Evolutionary conservation across 1,140 invertebrate genomes (phyloP), one percentile per base, ranked within the genome.

Genomic region (Brachionus paranguensis): DNA sequence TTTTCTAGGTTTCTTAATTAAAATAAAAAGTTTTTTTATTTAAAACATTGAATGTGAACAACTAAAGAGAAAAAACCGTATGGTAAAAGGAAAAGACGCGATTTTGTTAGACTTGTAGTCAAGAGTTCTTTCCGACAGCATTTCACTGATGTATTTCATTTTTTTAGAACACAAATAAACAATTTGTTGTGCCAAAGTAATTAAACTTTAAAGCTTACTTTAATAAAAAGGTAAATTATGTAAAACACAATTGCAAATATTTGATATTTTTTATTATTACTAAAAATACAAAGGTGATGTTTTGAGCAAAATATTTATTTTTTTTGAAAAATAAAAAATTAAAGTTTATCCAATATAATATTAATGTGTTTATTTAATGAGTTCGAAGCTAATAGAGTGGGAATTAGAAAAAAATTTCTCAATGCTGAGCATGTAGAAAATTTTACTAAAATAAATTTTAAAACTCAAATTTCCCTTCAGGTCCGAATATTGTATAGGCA

Each of bases 31-130:
- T 24, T n/a, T 24, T n/a, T 33, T 33, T 20, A 14, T 64, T 64
- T 24, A 64, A 43, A 41, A 43, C 68, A n/a, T 1, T 12, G 2
- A 43, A 72, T 33, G 33, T 33, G 65, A 33, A 68, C 27, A 68
- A 68, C n/a, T 41, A 3, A 14, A 68, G 20, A 55, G 33, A 68
- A 33, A 68, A 68, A 68, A 68, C 27, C 65, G 29, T 68, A 14
- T 68, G 65, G 65, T 37, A 68, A 68, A 29, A 60, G 53, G 47
- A 60, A 60, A 60, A 60, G 53, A 68, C 33, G 65, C 65, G 65
- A 68, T 33, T 14, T 68, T 68, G 27, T 68, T 41, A 68, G 27
- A 68, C 65, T 60, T 68, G 65, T 68, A 68, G 65, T 29, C 27
- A 68, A 68, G 20, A 33, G 12, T 68, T 68, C 33, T 68, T 68